Percentiles rank a stretch among this genome's conserved stretches.
Evolutionary conservation across 2,888 invertebrate genomes (phyloP).

Genomic region (Nyleta sp.): DNA sequence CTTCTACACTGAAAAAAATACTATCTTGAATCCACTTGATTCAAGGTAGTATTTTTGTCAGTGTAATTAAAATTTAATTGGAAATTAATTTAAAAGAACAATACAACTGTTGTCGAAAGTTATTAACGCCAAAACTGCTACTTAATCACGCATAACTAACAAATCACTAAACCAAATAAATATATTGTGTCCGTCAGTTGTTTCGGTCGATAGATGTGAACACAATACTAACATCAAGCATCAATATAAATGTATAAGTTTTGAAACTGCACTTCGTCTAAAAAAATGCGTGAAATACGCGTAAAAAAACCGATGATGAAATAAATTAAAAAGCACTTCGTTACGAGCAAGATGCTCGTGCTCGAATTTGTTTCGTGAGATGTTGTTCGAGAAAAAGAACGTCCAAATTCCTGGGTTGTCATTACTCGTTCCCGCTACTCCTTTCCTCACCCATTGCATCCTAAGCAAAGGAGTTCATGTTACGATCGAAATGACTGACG

Average conservation of each 20-base stretch:
- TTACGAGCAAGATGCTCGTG: conserved; percentile 44
- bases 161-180: too few species aligned
- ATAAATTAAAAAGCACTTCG: conserved; percentile 42
- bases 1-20: too few species aligned
- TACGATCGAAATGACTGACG: conserved; percentile 79
- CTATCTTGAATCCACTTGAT: too few species aligned
- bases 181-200: too few species aligned
- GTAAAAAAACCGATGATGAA: conserved; percentile 37
- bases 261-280: conserved; percentile 7
- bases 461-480: conserved; percentile 72
- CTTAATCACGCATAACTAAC: too few species aligned
- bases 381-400: conserved; percentile 64
- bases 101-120: too few species aligned
- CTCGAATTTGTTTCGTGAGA: conserved; percentile 62
- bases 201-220: too few species aligned
- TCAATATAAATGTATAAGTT: conserved; percentile 15
- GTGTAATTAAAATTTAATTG: too few species aligned
- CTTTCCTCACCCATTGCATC: conserved; percentile 61
- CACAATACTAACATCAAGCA: neutral
- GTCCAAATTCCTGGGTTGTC: conserved; percentile 73
- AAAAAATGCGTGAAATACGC: neutral
- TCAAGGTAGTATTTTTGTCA: too few species aligned
- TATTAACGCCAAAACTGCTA: too few species aligned
- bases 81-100: too few species aligned
- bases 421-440: conserved; percentile 64